Evolutionary conservation across 2,797 vertebrate species (phyloP), one percentile per base, ranked within the genome.

Genomic region (Cacajao melanocephalus): DNA sequence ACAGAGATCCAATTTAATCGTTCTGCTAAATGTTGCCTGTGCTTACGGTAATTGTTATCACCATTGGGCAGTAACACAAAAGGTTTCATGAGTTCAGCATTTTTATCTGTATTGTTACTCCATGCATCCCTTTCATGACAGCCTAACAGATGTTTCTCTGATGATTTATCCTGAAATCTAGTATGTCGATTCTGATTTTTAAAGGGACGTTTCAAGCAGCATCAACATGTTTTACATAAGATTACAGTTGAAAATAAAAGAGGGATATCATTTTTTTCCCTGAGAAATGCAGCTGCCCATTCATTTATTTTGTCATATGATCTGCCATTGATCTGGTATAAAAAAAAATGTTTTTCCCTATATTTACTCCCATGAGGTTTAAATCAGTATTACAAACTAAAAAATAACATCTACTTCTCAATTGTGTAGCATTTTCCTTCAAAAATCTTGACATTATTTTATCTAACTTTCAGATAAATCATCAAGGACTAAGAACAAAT

Each of bases 161-260:
- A 52, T 73, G 17, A 92, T 88, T 94, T 93, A 76, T 5, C 26
- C 57, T 70, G 78, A 95, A 92, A 88, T 88, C 50, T 92, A 15
- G 26, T 22, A 26, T 78, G 39, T 73, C 39, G 9, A 82, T 89
- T 82, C 57, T 58, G 33, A 86, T 75, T 90, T 87, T 96, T 86
- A 79, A 95, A 87, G 70, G n/a, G 72, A 96, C n/a, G 36, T 86
- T 93, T 97, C 87, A 95, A 70, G 39, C 12, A 93, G 33, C 13
- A 91, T 58, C 44, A 93, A 30, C 22, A 78, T 96, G 17, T 88
- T 95, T 96, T 75, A 94, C 19, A 61, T 81, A 92, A 20, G 36
- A 87, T 48, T 70, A 8, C 24, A 95, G 26, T 41, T 95, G 88
- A 5, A 73, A 97, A 93, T 86, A 55, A 44, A 92, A 84, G 84